A percentile compares a stretch with the other conserved stretches of the same genome.
phyloP scores from a whole-genome alignment of 2,797 vertebrate genomes.

The Morus bassanus region DNA sequence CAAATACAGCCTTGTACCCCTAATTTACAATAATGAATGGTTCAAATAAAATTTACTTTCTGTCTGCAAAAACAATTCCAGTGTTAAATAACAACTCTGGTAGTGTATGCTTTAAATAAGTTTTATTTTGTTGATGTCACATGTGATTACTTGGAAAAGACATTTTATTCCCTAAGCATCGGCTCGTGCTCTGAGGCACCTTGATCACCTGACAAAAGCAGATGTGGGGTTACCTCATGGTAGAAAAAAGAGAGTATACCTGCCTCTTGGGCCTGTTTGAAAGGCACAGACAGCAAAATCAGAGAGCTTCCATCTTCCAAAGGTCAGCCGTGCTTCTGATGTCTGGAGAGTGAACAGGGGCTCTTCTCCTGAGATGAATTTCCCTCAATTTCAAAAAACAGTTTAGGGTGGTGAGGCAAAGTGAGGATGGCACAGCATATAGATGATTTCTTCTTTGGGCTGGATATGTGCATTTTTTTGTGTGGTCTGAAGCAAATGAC shows the following conservation, averaged over 20 bases:
- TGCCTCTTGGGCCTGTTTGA: neutral
- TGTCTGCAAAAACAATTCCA: neutral
- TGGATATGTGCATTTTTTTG: neutral
- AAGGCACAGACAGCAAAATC: neutral
- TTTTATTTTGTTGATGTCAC: neutral
- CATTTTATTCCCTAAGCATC: neutral
- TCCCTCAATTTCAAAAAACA: neutral
- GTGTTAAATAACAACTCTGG: neutral
- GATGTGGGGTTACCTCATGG: neutral
- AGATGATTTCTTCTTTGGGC: neutral
- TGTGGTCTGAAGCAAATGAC: neutral
- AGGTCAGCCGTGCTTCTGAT: neutral
- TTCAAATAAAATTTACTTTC: conserved; percentile 15
- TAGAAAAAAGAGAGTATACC: neutral
- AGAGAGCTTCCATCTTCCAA: neutral
- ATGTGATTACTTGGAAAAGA: neutral
- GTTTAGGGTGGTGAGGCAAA: neutral
- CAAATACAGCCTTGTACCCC: neutral
- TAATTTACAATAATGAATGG: neutral
- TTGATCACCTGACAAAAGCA: neutral
- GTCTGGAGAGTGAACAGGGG: neutral
- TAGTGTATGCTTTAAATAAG: neutral
- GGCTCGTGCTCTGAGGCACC: neutral
- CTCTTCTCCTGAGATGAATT: neutral
- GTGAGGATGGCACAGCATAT: neutral